Evolutionary conservation across 1,140 invertebrate species (phyloP).

Genomic region (Whitmania pigra): DNA sequence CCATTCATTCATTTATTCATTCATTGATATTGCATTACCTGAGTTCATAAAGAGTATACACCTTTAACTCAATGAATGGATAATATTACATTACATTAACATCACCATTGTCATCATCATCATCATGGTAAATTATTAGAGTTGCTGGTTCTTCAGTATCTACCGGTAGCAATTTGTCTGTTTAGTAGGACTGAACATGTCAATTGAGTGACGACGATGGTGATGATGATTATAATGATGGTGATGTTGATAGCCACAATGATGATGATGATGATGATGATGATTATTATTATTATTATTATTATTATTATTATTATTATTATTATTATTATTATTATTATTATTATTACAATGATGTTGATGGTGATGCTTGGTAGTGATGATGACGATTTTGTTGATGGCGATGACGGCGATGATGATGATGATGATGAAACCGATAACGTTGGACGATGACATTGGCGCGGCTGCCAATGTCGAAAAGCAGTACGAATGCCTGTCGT

Average conservation of each 20-base stretch:
- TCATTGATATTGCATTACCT: too few relatives aligned
- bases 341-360: background rate
- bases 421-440: background rate
- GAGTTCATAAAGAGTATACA: too few relatives aligned
- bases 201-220: background rate
- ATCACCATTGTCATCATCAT: conserved; percentile 4
- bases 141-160: background rate
- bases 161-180: background rate
- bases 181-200: background rate
- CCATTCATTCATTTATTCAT: too few relatives aligned
- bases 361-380: background rate
- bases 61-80: too few relatives aligned
- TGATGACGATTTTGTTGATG: background rate
- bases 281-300: too few relatives aligned
- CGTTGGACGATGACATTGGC: background rate
- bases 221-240: background rate
- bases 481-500: background rate
- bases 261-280: background rate
- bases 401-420: background rate
- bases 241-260: background rate
- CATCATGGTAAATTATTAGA: background rate
- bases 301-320: too few relatives aligned
- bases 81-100: background rate
- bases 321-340: too few relatives aligned
- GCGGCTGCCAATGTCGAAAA: background rate